Conservation (phyloP, 2,113 vertebrate genomes). For the Oenanthe melanoleuca region DNA sequence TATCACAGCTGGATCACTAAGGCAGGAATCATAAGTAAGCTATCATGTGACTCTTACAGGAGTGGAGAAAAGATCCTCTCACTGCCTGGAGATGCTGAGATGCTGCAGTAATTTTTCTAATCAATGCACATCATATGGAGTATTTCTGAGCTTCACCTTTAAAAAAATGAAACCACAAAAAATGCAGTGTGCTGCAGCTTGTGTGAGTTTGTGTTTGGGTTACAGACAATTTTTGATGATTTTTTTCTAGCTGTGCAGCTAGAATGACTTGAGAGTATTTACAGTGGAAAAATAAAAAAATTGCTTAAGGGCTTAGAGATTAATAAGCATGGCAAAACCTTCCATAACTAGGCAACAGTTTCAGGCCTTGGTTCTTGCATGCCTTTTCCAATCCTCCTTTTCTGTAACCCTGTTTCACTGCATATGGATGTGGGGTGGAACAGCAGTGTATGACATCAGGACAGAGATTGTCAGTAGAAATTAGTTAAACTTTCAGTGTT, state of each 20-base stretch:
- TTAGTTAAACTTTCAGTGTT: neutral
- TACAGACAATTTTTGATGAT: neutral
- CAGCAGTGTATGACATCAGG: neutral
- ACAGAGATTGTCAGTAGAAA: conserved; percentile 46
- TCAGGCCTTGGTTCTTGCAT: neutral
- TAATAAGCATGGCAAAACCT: neutral
- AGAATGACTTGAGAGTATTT: neutral
- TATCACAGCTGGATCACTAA: neutral
- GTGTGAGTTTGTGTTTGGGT: neutral
- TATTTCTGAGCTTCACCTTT: neutral
- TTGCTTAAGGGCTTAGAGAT: neutral
- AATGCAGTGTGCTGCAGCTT: neutral
- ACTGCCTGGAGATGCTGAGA: neutral
- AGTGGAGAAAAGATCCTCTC: neutral
- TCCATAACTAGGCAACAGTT: neutral
- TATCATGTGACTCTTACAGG: neutral
- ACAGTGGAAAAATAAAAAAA: neutral
- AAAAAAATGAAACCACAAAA: neutral
- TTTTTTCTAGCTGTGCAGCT: neutral
- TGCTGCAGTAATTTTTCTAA: neutral
- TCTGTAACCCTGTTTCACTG: neutral
- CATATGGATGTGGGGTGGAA: neutral
- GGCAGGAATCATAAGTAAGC: neutral
- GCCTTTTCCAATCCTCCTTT: neutral
- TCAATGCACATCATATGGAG: neutral